These are phyloP conservation scores for Atlantisia rogersi DNA, from an alignment of 2,113 vertebrate genomes.

Conservation along the genomic window DNA sequence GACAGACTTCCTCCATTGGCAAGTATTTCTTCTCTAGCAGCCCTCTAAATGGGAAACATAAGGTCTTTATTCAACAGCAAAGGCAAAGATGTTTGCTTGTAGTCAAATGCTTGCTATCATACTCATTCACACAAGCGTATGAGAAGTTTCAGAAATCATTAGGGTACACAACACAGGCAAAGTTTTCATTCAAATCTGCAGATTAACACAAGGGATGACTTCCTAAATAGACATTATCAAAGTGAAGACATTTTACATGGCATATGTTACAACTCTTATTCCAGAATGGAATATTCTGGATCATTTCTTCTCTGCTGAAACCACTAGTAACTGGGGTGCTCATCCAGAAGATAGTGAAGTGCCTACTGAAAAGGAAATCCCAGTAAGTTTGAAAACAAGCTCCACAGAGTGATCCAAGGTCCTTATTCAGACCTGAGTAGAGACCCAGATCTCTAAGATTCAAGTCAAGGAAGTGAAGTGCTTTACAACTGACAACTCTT, in stretches of 20 bases:
- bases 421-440: neutral
- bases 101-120: neutral
- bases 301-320: neutral
- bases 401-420: neutral
- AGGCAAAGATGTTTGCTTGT: neutral
- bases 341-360: neutral
- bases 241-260: neutral
- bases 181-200: neutral
- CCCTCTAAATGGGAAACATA: conserved; percentile 80
- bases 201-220: neutral
- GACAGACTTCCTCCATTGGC: conserved; percentile 98
- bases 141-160: neutral
- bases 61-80: neutral
- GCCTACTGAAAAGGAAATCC: neutral
- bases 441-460: neutral
- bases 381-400: neutral
- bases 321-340: neutral
- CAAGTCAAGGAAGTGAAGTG: neutral
- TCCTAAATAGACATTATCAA: neutral
- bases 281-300: neutral
- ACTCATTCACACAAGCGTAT: neutral
- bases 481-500: neutral
- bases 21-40: conserved; percentile 97
- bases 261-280: neutral
- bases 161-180: neutral